Evolutionary conservation across 2,888 invertebrate genomes (phyloP), one percentile per base, ranked within the genome.

Genomic region (Athalia cordata): DNA sequence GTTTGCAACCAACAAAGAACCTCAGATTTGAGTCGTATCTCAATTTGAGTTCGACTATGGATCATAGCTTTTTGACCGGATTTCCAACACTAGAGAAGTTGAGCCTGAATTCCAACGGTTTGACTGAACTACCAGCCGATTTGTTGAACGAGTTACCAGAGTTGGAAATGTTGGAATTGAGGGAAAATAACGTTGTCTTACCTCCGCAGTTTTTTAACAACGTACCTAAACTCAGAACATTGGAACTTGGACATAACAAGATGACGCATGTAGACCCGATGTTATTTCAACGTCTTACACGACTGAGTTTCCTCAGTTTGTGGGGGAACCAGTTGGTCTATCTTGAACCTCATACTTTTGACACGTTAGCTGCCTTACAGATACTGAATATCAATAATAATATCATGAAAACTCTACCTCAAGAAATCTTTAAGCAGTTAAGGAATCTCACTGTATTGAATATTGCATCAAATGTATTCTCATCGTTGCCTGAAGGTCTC

Each of bases 361-460:
- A 92, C 50, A 93, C 94, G 67, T 91, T 94, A 3, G 90, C 91
- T 50, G 92, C 93, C 0, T 90, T 96, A 4, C 91, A 92, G 83
- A 92, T 93, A 81, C 91, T 97, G 80, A 95, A 95, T 90, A 88
- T 97, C 77, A 93, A 94, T 83, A 90, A 92, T 11, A 96, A 95
- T 87, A 91, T 92, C 72, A 91, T 96, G 81, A 92, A 92, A 78
- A 91, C 91, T 78, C 90, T 96, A 72, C 93, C 93, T 0, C 87
- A 91, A 6, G 92, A 93, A 82, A 91, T 94, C 70, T 95, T 96
- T 86, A 89, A 92, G 77, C 91, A 92, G 79, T 89, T 95, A 77
- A 90, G 89, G 50, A 94, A 94, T 85, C 90, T 96, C 64, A 92
- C 91, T 81, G 91, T 91, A 79, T 89, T 97, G 64, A 94, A 94